Base-by-base conservation (phyloP, 2,113 vertebrate genomes). In the Desmodus rotundus region DNA sequence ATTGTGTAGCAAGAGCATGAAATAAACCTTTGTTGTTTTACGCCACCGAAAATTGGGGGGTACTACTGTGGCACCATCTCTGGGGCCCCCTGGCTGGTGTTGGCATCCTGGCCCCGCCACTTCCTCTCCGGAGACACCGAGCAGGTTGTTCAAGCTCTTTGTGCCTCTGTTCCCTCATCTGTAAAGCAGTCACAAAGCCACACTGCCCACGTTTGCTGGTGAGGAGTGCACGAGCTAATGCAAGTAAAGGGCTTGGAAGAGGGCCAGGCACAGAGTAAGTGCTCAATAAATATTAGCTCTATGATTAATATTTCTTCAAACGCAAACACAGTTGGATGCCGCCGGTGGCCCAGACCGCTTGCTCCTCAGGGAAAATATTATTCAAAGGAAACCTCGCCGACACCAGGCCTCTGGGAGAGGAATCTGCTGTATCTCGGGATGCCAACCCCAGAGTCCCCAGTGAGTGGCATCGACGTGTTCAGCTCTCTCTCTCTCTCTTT, bases 271-370 rank as follows among this genome's bases (percentile, higher is more conserved):
- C 36, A 22, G 88, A 94, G 87, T 82, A 86, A 93, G 52, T 83
- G 61, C 92, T 97, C 94, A 74, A 91, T 93, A 95, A 94, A 97
- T 97, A 93, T 82, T 91, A 95, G 68, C 36, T 92, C 93, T 95
- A 63, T 87, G 86, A 94, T 93, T 93, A 86, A 56, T 82, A 82
- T 87, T 89, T 89, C 92, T 89, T 82, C 22, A 13, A 94, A 88
- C 93, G 61, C 72, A 91, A 91, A 88, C 47, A 93, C 77, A 93
- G 82, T 68, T 94, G 95, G 92, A 85, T 86, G 86, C 58, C 0
- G 2, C 86, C 89, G 78, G 73, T 74, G 87, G 83, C 61, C 26
- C 45, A 72, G 52, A 56, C 82, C 45, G 8, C 54, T 85, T n/a
- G 16, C 61, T 85, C 43, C 41, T 82, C 36, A 54, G 83, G 36